Evolutionary conservation across 2,797 vertebrate species (phyloP), one percentile per base, ranked within the genome.

Genomic region (Taenioides sp.): DNA sequence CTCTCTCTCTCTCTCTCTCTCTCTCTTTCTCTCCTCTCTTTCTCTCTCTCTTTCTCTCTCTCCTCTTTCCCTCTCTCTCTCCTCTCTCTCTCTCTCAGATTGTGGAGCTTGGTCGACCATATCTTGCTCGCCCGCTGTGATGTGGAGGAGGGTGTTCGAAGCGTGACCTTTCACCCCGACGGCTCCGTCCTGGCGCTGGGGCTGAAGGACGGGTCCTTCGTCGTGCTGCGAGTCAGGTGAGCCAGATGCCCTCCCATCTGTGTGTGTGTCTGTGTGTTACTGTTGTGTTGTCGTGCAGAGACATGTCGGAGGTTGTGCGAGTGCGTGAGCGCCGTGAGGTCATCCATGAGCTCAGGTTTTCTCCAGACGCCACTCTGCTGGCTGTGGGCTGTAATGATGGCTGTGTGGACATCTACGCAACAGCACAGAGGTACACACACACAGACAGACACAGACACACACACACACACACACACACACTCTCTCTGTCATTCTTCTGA

Each of bases 301-400:
- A 99, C 89, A 99, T 99, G 98, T 97, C 97, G 0, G 98, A 99
- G 91, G 96, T 99, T 0, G 97, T 99, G 55, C 98, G 98, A 89
- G 97, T 99, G 81, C 97, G 98, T 89, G 97, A 99, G 87, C 89
- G 97, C 64, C 98, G 98, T 90, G 97, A 98, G 86, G 97, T 97
- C 55, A 97, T 99, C 86, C 98, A 99, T 0, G 97, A 98, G 89
- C 95, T 99, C 84, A 98, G 98, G 81, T 99, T 98, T 71, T 98
- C 97, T 18, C 97, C 97, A 0, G 97, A 99, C 2, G 96, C 97
- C 11, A 93, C 94, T 75, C 96, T 95, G 83, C 92, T 99, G 73
- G 97, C 97, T 0, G 98, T 97, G 80, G 97, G 97, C 20, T 98
- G 97, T 6, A 98, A 98, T 0, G 97, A 99, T 0, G 96, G 97